Conservation (phyloP, 2,888 invertebrate species). For the Hirudinaria manillensis region DNA sequence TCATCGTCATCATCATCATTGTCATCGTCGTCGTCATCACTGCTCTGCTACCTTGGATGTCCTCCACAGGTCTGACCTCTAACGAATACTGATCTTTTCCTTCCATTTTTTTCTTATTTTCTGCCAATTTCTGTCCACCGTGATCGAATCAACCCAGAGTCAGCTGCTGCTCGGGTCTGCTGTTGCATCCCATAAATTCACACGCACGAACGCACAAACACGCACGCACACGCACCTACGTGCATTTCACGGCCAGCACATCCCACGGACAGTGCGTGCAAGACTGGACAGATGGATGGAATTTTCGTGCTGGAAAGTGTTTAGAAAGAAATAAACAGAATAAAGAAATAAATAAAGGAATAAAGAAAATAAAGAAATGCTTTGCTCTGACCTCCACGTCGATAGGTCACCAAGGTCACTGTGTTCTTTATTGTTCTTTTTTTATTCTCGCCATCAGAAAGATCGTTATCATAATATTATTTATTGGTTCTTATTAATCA, state of each 20-base stretch:
- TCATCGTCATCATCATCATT: constrained; percentile 29
- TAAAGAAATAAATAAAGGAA: no score
- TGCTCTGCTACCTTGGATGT: not conserved
- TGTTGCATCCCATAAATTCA: not conserved
- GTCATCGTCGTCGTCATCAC: constrained; percentile 28
- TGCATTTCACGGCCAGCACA: not conserved
- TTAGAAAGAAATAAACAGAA: no score
- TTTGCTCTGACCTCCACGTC: no score
- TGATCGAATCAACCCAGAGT: not conserved
- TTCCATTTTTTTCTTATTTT: not conserved
- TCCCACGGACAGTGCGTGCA: no score
- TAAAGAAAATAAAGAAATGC: no score
- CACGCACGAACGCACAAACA: constrained; percentile 31
- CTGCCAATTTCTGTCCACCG: not conserved
- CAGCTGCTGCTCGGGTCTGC: not conserved
- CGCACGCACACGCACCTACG: constrained; percentile 37
- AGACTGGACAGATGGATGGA: no score
- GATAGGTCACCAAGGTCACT: no score
- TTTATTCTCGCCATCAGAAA: no score
- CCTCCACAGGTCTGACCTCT: not conserved
- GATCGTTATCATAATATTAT: no score
- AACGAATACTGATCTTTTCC: not conserved
- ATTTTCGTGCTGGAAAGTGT: no score
- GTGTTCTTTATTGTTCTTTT: no score
- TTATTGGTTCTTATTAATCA: no score